Base-by-base conservation (phyloP, 2,797 vertebrate genomes). In the Sorex maritimensis region DNA sequence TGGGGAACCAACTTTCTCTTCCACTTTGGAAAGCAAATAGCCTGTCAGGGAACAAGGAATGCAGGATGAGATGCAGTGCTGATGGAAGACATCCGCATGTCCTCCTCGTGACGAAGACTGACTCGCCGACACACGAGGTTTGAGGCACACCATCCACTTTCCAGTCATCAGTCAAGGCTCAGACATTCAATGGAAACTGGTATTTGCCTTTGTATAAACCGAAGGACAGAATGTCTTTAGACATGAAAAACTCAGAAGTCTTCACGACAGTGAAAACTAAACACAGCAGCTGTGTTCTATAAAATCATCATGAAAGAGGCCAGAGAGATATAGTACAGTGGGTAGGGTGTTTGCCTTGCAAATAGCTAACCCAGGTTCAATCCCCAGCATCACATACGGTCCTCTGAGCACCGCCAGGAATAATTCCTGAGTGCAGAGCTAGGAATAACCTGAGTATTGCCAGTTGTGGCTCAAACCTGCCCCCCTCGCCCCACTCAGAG, bases 1-100 rank as follows among this genome's bases (percentile, higher is more conserved):
- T 0, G 99, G 99, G 11, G 99, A 99, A 2, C 99, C 99, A 44
- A 99, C 99, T 80, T 99, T 99, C 95, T 99, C 99, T 97, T 99
- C 99, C 67, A 98, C 98, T 96, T 98, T 98, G 5, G 98, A 99
- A 96, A 99, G 98, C 96, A 99, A 98, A 96, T 99, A 99, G 94
- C 99, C 99, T 98, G 90, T 17, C 81, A 92, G 87, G 65, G 21
- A 84, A 95, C 10, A 88, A 80, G 44, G 11, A 41, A 44, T 0
- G 2, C 13, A 95, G 2, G 49, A 52, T 52, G 49, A 52, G 49
- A 11, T 52, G 49, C 49, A 9, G 49, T 52, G 10, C 49, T 52
- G 49, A 14, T 52, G 49, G 49, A 14, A 52, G 49, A 52, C 49
- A 52, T 52, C 44, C 24, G 5, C n/a, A 88, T 69, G 61, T 94